phyloP scores from a whole-genome alignment of 2,888 invertebrate species.

The Chloromyia formosa region DNA sequence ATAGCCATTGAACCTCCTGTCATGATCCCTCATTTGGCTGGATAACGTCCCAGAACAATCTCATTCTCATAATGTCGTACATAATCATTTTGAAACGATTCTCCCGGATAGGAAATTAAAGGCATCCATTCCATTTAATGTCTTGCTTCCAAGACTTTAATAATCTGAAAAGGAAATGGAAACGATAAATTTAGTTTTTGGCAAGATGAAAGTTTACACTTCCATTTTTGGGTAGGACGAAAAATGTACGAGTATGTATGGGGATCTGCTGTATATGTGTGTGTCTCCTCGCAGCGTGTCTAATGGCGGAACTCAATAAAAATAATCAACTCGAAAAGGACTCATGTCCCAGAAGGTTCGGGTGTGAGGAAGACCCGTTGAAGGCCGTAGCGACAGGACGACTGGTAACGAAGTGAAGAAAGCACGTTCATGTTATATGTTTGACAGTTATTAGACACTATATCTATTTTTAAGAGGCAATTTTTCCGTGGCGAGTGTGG shows the following conservation, averaged over 20 bases:
- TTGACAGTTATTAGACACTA: not conserved
- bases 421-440: slow-evolving; percentile 6
- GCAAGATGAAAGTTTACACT: slow-evolving; percentile 38
- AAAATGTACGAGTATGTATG: not conserved
- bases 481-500: not conserved
- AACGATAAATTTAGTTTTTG: slow-evolving; percentile 40
- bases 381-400: not conserved
- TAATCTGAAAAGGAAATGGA: slow-evolving; percentile 41
- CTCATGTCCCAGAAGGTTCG: not conserved
- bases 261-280: too few relatives aligned
- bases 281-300: not conserved
- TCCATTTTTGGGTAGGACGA: slow-evolving; percentile 10
- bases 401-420: not conserved
- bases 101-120: slow-evolving; percentile 40
- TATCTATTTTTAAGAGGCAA: not conserved
- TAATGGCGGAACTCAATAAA: slow-evolving; percentile 38
- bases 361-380: not conserved
- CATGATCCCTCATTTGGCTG: slow-evolving; percentile 11
- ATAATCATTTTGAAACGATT: slow-evolving; percentile 28
- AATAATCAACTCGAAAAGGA: slow-evolving; percentile 36
- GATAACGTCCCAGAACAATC: not conserved
- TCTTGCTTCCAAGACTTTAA: slow-evolving; percentile 34
- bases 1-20: too few relatives aligned
- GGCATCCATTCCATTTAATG: slow-evolving; percentile 40
- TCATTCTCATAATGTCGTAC: slow-evolving; percentile 25